Conservation (phyloP, 64 coral and sea anemone genomes). For the Montipora efflorescens region DNA sequence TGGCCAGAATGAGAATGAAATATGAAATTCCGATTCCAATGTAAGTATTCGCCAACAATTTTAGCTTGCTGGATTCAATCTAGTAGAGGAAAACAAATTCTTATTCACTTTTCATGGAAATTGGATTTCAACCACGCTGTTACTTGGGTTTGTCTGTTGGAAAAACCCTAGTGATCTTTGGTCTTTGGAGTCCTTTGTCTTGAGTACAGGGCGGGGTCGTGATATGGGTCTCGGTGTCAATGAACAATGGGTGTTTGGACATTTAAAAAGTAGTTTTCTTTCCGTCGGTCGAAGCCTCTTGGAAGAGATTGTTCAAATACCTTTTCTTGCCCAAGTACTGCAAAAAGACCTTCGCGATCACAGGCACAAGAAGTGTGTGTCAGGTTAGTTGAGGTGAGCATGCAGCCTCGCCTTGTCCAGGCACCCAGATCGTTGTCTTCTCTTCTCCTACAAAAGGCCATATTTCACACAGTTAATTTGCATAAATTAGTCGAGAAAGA, state of each 20-base stretch:
- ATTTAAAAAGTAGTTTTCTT: background rate
- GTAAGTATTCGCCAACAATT: constrained; percentile 82
- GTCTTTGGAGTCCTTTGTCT: too few species aligned
- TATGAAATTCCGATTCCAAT: constrained; percentile 79
- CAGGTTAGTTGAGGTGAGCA: constrained; percentile 66
- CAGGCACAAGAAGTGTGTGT: constrained; percentile 92
- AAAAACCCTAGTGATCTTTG: too few species aligned
- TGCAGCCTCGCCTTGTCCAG: constrained; percentile 86
- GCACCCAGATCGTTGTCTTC: background rate
- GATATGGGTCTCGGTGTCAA: too few species aligned
- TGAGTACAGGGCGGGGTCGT: too few species aligned
- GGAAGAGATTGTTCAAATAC: constrained; percentile 28
- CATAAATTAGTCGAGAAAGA: background rate
- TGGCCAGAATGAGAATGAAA: constrained; percentile 70
- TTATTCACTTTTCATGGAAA: background rate
- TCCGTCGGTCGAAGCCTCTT: too few species aligned
- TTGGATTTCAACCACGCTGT: background rate
- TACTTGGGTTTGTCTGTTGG: too few species aligned
- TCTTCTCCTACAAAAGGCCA: background rate
- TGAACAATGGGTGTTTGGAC: background rate
- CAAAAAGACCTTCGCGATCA: constrained; percentile 84
- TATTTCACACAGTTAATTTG: too few species aligned
- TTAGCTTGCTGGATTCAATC: constrained; percentile 38
- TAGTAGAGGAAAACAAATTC: background rate
- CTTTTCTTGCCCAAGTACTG: constrained; percentile 73